phyloP scores from a whole-genome alignment of 2,888 invertebrate species.

The Clitarchus hookeri region DNA sequence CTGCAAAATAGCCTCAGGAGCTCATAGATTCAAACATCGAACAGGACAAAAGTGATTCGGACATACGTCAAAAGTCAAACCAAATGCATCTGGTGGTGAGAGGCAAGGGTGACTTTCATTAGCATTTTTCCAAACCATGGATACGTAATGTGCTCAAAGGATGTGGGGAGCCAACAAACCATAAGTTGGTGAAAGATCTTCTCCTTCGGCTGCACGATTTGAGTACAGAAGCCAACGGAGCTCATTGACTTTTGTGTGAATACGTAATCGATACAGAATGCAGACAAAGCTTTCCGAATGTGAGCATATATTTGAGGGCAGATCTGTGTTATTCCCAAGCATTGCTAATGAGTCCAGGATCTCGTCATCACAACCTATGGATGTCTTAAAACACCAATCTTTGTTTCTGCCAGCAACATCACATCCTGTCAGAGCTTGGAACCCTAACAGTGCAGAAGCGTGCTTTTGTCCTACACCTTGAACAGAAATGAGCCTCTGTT shows the following conservation, averaged over 20 bases:
- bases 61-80: neutral
- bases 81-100: slow-evolving; percentile 15
- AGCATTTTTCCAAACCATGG: too few relatives aligned
- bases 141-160: too few relatives aligned
- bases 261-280: too few relatives aligned
- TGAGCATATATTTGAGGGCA: slow-evolving; percentile 2
- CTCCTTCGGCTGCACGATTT: too few relatives aligned
- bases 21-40: neutral
- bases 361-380: neutral
- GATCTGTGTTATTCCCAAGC: neutral
- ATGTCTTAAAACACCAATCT: neutral
- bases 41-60: slow-evolving; percentile 5
- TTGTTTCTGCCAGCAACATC: neutral
- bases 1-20: neutral
- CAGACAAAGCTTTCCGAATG: neutral
- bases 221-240: too few relatives aligned
- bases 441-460: slow-evolving; percentile 12
- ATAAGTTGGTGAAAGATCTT: too few relatives aligned
- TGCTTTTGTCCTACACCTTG: neutral
- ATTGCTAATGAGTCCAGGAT: too few relatives aligned
- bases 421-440: neutral
- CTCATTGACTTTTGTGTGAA: too few relatives aligned
- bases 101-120: slow-evolving; percentile 10
- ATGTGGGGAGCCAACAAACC: too few relatives aligned
- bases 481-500: neutral